phyloP scores from a whole-genome alignment of 2,113 vertebrate genomes.

The Lates calcarifer region DNA sequence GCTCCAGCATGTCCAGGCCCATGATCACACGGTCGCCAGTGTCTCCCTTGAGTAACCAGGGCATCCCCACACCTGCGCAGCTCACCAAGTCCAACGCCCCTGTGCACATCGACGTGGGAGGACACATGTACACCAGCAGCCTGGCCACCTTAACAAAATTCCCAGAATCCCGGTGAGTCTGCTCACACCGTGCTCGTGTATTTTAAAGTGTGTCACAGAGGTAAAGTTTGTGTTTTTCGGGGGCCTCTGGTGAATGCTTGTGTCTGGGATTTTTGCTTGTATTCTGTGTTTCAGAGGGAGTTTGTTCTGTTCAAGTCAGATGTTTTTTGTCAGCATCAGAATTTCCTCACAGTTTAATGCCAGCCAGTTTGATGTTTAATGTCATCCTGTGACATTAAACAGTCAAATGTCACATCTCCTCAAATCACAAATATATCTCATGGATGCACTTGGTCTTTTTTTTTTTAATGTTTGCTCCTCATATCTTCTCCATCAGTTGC shows the following conservation, averaged over 20 bases:
- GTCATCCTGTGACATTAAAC: slow-evolving; percentile 54
- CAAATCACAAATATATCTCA: slow-evolving; percentile 47
- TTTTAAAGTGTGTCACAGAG: slow-evolving; percentile 1
- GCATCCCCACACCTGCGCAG: slow-evolving; percentile 97
- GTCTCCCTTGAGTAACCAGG: slow-evolving; percentile 98
- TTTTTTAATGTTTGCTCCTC: slow-evolving; percentile 10
- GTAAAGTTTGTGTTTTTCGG: slow-evolving; percentile 11
- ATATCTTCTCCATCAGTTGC: neutral
- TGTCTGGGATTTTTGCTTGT: neutral
- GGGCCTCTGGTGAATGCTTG: neutral
- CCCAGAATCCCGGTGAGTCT: slow-evolving; percentile 95
- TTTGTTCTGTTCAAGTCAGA: slow-evolving; percentile 24
- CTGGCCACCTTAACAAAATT: slow-evolving; percentile 98
- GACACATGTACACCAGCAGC: slow-evolving; percentile 99
- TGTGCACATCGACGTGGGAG: slow-evolving; percentile 98
- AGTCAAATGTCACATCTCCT: slow-evolving; percentile 63
- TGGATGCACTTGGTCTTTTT: slow-evolving; percentile 25
- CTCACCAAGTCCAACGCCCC: slow-evolving; percentile 99
- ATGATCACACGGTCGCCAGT: slow-evolving; percentile 98
- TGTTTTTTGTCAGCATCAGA: slow-evolving; percentile 46
- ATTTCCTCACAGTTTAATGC: slow-evolving; percentile 40
- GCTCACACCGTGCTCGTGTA: neutral
- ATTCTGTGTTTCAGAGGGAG: slow-evolving; percentile 10
- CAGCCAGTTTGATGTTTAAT: slow-evolving; percentile 50
- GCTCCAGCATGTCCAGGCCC: slow-evolving; percentile 99